A percentile compares a stretch with the other conserved stretches of the same genome.
These are phyloP conservation scores for Aporophyla lueneburgensis DNA, from an alignment of 2,888 invertebrate species.

Conservation along the genomic window DNA sequence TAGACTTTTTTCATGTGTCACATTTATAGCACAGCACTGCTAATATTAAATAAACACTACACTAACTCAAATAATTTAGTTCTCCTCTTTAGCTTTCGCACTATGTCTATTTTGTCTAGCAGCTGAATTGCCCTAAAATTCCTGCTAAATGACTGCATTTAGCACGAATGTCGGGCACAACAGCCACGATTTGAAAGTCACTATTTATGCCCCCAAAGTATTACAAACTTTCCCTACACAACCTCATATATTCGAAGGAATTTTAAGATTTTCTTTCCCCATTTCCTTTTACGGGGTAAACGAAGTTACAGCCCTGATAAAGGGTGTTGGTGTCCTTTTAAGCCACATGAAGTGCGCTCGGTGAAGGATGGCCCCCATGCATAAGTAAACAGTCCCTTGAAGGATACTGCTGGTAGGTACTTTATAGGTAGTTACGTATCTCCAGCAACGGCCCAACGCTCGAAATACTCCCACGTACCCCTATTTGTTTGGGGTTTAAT, in stretches of 20 bases:
- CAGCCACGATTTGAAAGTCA: background rate
- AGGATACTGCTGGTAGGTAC: conserved; percentile 4
- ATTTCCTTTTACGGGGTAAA: conserved; percentile 45
- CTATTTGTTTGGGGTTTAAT: conserved; percentile 13
- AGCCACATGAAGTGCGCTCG: conserved; percentile 30
- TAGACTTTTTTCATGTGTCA: too few species aligned
- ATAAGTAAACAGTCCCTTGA: conserved; percentile 53
- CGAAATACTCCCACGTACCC: background rate
- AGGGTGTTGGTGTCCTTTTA: conserved; percentile 47
- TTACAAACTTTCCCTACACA: background rate
- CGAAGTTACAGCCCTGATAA: conserved; percentile 43
- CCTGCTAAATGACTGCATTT: too few species aligned
- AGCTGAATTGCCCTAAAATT: too few species aligned
- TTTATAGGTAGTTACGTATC: conserved; percentile 9
- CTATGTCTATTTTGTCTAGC: too few species aligned
- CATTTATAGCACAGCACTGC: too few species aligned
- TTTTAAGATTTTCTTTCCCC: conserved; percentile 19
- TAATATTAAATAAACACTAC: too few species aligned
- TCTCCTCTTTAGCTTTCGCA: too few species aligned
- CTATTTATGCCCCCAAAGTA: background rate
- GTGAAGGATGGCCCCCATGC: conserved; percentile 51
- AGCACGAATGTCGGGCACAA: too few species aligned
- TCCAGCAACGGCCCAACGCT: background rate
- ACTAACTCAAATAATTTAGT: too few species aligned
- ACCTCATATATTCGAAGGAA: background rate